A percentile compares a stretch with the other conserved stretches of the same genome.
These are phyloP conservation scores for Cottus gobio DNA, from an alignment of 2,113 vertebrate genomes.

Conservation along the genomic window DNA sequence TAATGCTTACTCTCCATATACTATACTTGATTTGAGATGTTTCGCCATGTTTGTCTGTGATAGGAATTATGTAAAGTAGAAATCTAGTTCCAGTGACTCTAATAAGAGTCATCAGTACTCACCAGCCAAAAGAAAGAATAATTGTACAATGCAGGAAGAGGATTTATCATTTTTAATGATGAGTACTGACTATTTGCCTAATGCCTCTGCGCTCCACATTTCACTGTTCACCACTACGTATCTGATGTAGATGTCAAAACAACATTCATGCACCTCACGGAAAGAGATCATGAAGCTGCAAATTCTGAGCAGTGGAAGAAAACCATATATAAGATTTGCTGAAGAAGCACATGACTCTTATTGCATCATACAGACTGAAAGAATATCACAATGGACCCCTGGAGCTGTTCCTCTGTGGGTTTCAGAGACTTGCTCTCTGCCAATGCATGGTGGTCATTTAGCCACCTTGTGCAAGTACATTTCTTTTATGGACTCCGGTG, in stretches of 20 bases:
- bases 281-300: constrained; percentile 6
- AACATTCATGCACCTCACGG: background rate
- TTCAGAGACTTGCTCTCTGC: constrained; percentile 22
- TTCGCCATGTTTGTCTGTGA: background rate
- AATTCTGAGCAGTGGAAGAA: constrained; percentile 18
- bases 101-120: background rate
- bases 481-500: background rate
- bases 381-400: constrained; percentile 19
- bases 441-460: background rate
- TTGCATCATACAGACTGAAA: constrained; percentile 47
- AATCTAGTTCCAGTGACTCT: background rate
- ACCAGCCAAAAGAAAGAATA: background rate
- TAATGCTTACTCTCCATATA: background rate
- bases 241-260: constrained; percentile 14
- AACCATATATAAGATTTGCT: constrained; percentile 46
- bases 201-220: background rate
- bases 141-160: background rate
- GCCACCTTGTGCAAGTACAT: background rate
- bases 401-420: constrained; percentile 24
- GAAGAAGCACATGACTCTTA: constrained; percentile 47
- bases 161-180: background rate
- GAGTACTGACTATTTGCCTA: background rate
- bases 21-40: background rate
- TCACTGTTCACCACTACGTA: background rate
- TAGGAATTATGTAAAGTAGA: background rate